Percentiles rank a stretch among this genome's conserved stretches.
Conservation (phyloP, 1,140 invertebrate species). For the Trichonephila clavata region DNA sequence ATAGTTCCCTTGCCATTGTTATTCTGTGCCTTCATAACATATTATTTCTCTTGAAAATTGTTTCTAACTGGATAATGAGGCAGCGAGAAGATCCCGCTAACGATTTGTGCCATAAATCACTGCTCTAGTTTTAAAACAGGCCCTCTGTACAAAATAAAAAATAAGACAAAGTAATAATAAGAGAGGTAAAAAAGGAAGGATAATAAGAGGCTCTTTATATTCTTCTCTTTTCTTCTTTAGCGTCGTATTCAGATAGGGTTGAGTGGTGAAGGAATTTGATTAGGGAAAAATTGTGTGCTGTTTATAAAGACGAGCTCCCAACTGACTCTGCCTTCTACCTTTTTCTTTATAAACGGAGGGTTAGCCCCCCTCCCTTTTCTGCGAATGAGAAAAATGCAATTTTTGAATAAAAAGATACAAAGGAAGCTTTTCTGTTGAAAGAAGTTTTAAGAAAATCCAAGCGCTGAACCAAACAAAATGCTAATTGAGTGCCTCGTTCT, state of each 20-base stretch:
- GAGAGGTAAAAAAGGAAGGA: too few species aligned
- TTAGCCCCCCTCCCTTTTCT: background rate
- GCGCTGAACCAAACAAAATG: background rate
- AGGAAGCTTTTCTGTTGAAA: background rate
- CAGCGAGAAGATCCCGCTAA: background rate
- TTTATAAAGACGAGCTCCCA: conserved; percentile 2
- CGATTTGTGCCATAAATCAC: conserved; percentile 13
- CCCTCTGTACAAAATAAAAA: too few species aligned
- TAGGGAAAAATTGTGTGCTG: conserved; percentile 11
- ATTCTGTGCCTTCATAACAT: too few species aligned
- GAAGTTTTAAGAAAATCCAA: background rate
- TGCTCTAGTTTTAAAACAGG: background rate
- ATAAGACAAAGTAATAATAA: too few species aligned
- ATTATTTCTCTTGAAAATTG: background rate
- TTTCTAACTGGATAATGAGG: conserved; percentile 11
- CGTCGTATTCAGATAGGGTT: background rate
- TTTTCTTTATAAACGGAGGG: too few species aligned
- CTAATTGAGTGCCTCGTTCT: background rate
- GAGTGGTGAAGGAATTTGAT: conserved; percentile 22
- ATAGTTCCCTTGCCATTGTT: too few species aligned
- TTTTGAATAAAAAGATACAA: background rate
- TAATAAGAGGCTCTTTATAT: too few species aligned
- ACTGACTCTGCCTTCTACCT: background rate
- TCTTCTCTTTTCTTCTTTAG: background rate
- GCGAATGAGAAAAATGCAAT: background rate